Conservation (phyloP, 2,113 vertebrate genomes). For the Sialia sialis region DNA sequence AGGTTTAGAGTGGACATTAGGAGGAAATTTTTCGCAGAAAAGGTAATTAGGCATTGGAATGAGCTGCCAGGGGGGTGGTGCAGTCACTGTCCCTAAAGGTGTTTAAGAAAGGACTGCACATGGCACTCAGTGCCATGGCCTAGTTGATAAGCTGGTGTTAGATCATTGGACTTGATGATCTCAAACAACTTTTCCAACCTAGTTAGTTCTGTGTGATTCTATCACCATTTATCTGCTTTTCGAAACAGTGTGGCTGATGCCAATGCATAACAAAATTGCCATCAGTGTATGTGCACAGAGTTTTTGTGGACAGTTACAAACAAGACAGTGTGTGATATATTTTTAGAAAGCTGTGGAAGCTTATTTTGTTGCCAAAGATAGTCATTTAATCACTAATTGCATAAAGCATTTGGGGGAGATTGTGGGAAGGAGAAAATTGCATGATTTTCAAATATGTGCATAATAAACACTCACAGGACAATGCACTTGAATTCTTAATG, state of each 20-base stretch:
- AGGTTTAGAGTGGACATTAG: not conserved
- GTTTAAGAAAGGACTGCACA: not conserved
- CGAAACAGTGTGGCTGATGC: not conserved
- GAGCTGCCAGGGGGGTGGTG: too few species aligned
- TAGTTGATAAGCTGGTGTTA: not conserved
- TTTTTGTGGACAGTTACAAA: not conserved
- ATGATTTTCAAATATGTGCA: not conserved
- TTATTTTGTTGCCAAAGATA: not conserved
- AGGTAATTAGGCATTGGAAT: not conserved
- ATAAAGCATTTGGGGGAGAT: not conserved
- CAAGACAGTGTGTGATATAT: not conserved
- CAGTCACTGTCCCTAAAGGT: not conserved
- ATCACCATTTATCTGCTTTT: not conserved
- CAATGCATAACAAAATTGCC: not conserved
- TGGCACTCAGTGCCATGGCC: not conserved
- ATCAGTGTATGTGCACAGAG: not conserved
- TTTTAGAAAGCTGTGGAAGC: not conserved
- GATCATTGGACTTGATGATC: not conserved
- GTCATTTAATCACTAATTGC: not conserved
- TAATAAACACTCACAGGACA: not conserved
- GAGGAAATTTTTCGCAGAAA: not conserved
- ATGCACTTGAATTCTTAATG: not conserved
- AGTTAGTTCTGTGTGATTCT: not conserved
- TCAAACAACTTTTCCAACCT: not conserved
- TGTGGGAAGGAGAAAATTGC: fast-evolving